A percentile compares a stretch with the other conserved stretches of the same genome.
Evolutionary conservation across 2,113 vertebrate species (phyloP).

Genomic region (Tyrannus savana): DNA sequence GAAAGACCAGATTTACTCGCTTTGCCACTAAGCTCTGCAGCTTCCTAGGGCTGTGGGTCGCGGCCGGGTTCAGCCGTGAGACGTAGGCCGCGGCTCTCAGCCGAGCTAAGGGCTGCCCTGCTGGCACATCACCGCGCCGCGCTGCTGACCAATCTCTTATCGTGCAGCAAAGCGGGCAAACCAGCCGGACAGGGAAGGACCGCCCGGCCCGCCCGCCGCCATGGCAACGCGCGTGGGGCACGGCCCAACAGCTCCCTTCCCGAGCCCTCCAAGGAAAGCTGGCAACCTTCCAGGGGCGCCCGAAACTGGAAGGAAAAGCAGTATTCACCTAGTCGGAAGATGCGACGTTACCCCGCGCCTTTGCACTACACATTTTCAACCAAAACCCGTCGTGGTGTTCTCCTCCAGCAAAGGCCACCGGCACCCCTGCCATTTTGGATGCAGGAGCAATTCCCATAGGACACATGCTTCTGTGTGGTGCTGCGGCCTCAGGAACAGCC

Average conservation of each 20-base stretch:
- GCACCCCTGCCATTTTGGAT: background rate
- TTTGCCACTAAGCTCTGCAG: background rate
- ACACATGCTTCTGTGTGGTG: background rate
- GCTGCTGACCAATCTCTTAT: background rate
- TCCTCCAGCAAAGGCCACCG: background rate
- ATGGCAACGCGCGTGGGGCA: conserved; percentile 79
- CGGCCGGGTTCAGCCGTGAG: background rate
- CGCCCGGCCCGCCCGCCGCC: conserved; percentile 69
- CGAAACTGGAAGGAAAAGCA: background rate
- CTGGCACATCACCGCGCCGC: background rate
- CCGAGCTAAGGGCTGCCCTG: background rate
- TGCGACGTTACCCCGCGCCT: background rate
- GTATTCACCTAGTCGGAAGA: background rate
- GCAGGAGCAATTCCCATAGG: background rate
- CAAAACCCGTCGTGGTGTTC: rapidly evolving
- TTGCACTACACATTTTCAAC: background rate
- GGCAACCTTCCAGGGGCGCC: background rate
- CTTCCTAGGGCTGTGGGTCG: rapidly evolving
- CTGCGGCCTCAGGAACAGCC: background rate
- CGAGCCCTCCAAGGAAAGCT: background rate
- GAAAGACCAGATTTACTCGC: background rate
- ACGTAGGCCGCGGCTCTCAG: background rate
- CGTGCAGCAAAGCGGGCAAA: background rate
- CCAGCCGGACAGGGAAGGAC: conserved; percentile 8
- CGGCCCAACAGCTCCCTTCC: rapidly evolving